Conservation (phyloP, 2,797 vertebrate species). For the Xyrichtys novacula region DNA sequence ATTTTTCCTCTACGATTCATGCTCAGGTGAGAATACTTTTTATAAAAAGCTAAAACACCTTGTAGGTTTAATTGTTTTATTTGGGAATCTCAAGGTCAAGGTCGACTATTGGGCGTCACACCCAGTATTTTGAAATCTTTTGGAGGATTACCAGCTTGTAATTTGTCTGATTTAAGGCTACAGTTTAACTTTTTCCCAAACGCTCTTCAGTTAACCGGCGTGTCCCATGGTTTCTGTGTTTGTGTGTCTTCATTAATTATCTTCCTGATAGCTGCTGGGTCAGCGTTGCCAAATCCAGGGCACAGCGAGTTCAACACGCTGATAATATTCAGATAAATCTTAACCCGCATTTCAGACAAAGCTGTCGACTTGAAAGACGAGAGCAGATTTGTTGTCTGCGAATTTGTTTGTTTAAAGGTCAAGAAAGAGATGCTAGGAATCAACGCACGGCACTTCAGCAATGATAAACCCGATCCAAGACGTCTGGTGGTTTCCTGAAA, state of each 20-base stretch:
- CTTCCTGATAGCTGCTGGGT: slow-evolving; percentile 38
- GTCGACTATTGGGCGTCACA: slow-evolving; percentile 25
- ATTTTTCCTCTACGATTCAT: background rate
- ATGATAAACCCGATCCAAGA: background rate
- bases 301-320: slow-evolving; percentile 10
- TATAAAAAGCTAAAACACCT: background rate
- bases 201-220: background rate
- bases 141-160: slow-evolving; percentile 12
- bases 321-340: slow-evolving; percentile 57
- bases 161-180: background rate
- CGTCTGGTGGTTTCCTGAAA: background rate
- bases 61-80: slow-evolving; percentile 37
- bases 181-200: background rate
- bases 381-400: slow-evolving; percentile 11
- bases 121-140: slow-evolving; percentile 20
- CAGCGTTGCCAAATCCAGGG: slow-evolving; percentile 41
- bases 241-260: slow-evolving; percentile 62
- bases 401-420: slow-evolving; percentile 45
- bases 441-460: background rate
- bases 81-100: slow-evolving; percentile 42
- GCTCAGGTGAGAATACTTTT: background rate
- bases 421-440: slow-evolving; percentile 8
- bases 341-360: slow-evolving; percentile 30
- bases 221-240: slow-evolving; percentile 27
- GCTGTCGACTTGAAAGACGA: background rate